These are phyloP conservation scores for Leptoclinus maculatus DNA, from an alignment of 2,797 vertebrate genomes.

Conservation along the genomic window DNA sequence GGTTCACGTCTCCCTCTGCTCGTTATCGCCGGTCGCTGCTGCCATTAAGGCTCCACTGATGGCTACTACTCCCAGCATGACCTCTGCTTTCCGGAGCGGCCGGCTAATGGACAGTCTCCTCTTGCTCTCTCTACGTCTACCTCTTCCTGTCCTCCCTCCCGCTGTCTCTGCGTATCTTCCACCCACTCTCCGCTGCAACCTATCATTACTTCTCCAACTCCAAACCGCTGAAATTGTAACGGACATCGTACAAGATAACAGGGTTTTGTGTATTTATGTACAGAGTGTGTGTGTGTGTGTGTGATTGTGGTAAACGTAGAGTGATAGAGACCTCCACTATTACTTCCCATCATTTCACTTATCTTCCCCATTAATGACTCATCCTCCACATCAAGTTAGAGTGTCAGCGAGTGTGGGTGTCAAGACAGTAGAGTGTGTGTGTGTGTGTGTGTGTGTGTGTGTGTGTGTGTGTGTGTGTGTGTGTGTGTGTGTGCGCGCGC, in stretches of 20 bases:
- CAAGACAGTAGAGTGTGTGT: constrained; percentile 16
- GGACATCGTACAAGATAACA: background rate
- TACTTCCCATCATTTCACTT: constrained; percentile 32
- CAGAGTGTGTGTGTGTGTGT: background rate
- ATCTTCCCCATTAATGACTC: constrained; percentile 53
- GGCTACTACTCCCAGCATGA: constrained; percentile 47
- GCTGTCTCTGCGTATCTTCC: constrained; percentile 19
- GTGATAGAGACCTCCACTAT: constrained; percentile 18
- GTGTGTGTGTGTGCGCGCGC: background rate
- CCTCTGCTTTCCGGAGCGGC: constrained; percentile 46
- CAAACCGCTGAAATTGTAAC: constrained; percentile 20
- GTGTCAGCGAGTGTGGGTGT: constrained; percentile 30
- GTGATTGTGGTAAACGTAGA: background rate
- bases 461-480: background rate
- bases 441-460: background rate
- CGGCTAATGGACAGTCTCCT: constrained; percentile 54
- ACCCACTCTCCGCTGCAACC: constrained; percentile 22
- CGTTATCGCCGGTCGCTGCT: constrained; percentile 40
- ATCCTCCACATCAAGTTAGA: constrained; percentile 28
- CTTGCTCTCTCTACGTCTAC: constrained; percentile 14
- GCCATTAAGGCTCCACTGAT: constrained; percentile 51
- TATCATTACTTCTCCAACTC: constrained; percentile 3
- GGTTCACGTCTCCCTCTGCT: constrained; percentile 43
- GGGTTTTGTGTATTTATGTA: background rate
- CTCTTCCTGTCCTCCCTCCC: constrained; percentile 5